Conservation (phyloP, 2,797 vertebrate species). For the Coranthus polyacanthus region DNA sequence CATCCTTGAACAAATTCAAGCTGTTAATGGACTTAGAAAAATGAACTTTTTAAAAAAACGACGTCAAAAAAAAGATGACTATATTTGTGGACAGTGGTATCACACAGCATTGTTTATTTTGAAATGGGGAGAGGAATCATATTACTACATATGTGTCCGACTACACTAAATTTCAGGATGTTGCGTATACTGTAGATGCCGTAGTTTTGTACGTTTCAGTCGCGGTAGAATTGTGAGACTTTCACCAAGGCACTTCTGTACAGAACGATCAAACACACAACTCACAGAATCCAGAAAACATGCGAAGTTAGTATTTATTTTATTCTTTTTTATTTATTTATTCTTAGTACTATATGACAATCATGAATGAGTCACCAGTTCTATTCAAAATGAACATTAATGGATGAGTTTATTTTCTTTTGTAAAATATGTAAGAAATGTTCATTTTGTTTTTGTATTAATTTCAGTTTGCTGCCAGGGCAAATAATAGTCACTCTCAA, state of each 20-base stretch:
- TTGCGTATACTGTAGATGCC: constrained; percentile 95
- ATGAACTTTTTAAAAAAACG: constrained; percentile 74
- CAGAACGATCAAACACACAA: constrained; percentile 86
- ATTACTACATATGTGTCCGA: constrained; percentile 94
- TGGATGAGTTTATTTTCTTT: constrained; percentile 92
- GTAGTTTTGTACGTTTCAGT: constrained; percentile 99
- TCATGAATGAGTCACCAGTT: constrained; percentile 98
- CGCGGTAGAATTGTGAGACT: constrained; percentile 98
- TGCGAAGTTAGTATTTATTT: constrained; percentile 85
- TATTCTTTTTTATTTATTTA: constrained; percentile 82
- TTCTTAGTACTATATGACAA: constrained; percentile 98
- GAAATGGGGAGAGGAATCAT: constrained; percentile 87
- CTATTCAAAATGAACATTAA: constrained; percentile 93
- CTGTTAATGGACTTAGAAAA: constrained; percentile 59
- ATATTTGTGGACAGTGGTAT: constrained; percentile 95
- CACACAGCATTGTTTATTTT: constrained; percentile 95
- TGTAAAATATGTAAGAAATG: constrained; percentile 99
- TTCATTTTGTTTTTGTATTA: constrained; percentile 99
- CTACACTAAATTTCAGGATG: constrained; percentile 98
- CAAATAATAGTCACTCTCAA: constrained; percentile 99
- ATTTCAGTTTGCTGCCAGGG: constrained; percentile 97
- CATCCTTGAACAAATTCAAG: constrained; percentile 86
- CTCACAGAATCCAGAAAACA: constrained; percentile 81
- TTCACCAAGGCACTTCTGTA: constrained; percentile 99
- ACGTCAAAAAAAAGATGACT: constrained; percentile 87